A percentile compares a stretch with the other conserved stretches of the same genome.
phyloP scores from a whole-genome alignment of 2,888 invertebrate genomes.

The Latheticus oryzae region DNA sequence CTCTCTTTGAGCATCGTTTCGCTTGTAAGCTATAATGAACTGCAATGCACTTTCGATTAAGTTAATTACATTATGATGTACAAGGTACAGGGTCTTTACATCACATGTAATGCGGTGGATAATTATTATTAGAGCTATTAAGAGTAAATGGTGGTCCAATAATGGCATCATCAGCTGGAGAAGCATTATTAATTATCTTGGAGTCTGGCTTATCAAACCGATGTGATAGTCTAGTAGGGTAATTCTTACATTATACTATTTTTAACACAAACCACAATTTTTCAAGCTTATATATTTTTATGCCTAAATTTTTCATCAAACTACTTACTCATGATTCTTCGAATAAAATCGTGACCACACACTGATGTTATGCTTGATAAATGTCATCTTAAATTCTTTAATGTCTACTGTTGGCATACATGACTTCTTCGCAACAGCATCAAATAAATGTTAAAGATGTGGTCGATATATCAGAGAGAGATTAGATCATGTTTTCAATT shows the following conservation, averaged over 20 bases:
- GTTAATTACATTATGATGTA: constrained; percentile 13
- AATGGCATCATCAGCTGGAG: constrained; percentile 16
- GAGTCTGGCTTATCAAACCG: constrained; percentile 12
- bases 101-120: constrained; percentile 9
- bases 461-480: constrained; percentile 47
- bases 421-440: too few relatives aligned
- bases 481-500: constrained; percentile 61
- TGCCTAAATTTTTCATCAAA: too few relatives aligned
- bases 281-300: too few relatives aligned
- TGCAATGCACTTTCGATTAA: constrained; percentile 17
- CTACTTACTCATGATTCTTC: too few relatives aligned
- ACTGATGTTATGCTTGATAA: too few relatives aligned
- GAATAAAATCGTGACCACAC: too few relatives aligned
- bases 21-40: constrained; percentile 2
- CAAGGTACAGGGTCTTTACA: constrained; percentile 8
- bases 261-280: too few relatives aligned
- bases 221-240: constrained; percentile 1
- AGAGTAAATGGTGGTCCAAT: constrained; percentile 13
- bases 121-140: constrained; percentile 12
- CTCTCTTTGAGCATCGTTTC: too few relatives aligned
- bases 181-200: constrained; percentile 9
- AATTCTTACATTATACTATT: too few relatives aligned
- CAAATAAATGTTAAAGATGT: constrained; percentile 40
- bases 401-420: too few relatives aligned
- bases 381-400: too few relatives aligned